phyloP scores from a whole-genome alignment of 1,140 invertebrate species.

The Caenorhabditis tropicalis region DNA sequence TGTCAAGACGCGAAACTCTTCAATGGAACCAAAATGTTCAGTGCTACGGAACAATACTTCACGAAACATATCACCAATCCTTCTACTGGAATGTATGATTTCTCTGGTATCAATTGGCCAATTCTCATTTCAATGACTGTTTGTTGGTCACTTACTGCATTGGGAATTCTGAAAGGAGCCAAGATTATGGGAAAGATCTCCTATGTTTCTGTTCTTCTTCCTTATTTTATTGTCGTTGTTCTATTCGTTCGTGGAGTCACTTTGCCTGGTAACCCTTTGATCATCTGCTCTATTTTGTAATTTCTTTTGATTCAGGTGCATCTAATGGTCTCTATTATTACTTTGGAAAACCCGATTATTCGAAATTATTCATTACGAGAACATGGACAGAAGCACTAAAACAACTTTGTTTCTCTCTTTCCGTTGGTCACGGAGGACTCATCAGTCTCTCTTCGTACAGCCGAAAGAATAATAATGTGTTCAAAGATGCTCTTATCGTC shows the following conservation, averaged over 20 bases:
- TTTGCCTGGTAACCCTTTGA: not conserved
- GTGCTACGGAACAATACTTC: not conserved
- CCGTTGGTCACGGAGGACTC: conserved; percentile 35
- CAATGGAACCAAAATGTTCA: not conserved
- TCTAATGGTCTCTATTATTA: not conserved
- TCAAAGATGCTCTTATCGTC: conserved; percentile 76
- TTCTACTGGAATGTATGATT: not conserved
- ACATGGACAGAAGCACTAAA: conserved; percentile 41
- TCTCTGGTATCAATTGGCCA: not conserved
- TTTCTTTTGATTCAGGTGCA: not conserved
- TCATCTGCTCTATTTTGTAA: not conserved
- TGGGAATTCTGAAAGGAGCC: conserved; percentile 39
- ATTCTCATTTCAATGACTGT: not conserved
- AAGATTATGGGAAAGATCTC: conserved; percentile 45
- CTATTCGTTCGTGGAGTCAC: conserved; percentile 36
- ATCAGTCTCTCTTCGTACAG: conserved; percentile 40
- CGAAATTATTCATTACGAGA: not conserved
- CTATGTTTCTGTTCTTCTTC: conserved; percentile 28
- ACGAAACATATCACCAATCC: not conserved
- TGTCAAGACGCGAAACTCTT: not conserved
- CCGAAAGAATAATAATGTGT: conserved; percentile 20
- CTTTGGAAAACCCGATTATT: conserved; percentile 23
- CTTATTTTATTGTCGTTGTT: conserved; percentile 14
- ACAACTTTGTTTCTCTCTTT: conserved; percentile 43
- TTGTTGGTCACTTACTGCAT: not conserved